Evolutionary conservation across 2,888 invertebrate genomes (phyloP).

Genomic region (Diplolepis rosae): DNA sequence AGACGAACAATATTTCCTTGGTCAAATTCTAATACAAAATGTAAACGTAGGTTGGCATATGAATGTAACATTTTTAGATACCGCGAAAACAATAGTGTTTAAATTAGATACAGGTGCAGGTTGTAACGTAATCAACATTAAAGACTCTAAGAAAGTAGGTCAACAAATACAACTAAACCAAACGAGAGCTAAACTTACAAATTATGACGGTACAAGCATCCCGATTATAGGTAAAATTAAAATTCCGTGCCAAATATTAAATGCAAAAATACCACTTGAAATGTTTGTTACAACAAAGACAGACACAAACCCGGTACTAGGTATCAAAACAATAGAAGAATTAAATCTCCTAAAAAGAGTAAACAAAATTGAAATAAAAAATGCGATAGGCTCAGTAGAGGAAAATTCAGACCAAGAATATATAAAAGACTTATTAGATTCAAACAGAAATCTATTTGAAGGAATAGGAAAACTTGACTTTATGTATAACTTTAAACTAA

Average conservation of each 20-base stretch:
- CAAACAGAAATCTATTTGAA: slow-evolving; percentile 42
- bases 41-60: slow-evolving; percentile 27
- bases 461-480: slow-evolving; percentile 41
- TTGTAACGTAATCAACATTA: not conserved
- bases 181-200: not conserved
- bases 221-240: slow-evolving; percentile 5
- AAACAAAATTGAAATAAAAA: slow-evolving; percentile 15
- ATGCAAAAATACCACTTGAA: not conserved
- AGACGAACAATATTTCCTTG: not conserved
- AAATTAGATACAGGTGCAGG: slow-evolving; percentile 34
- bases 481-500: slow-evolving; percentile 45
- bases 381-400: too few relatives aligned
- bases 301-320: slow-evolving; percentile 10
- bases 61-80: slow-evolving; percentile 31
- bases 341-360: slow-evolving; percentile 35
- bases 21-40: not conserved
- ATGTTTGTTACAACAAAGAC: not conserved
- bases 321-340: not conserved
- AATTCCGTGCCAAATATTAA: not conserved
- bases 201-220: slow-evolving; percentile 5
- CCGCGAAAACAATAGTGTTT: slow-evolving; percentile 7
- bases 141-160: not conserved
- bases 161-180: not conserved
- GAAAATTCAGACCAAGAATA: not conserved
- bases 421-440: too few relatives aligned